phyloP scores from a whole-genome alignment of 2,797 vertebrate genomes.

The Semaprochilodus insignis region DNA sequence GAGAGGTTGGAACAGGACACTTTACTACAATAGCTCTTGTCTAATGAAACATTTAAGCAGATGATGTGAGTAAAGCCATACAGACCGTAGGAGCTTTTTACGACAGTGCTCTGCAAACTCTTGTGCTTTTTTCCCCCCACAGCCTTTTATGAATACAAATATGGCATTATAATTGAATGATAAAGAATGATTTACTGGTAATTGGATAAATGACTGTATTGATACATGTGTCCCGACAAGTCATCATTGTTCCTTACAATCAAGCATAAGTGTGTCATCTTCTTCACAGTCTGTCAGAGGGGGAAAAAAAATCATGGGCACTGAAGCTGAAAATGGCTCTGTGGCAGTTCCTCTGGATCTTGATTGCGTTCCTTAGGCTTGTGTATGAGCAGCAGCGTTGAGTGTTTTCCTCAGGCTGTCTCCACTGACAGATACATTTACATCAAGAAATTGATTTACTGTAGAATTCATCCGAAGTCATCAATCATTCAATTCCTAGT shows the following conservation, averaged over 20 bases:
- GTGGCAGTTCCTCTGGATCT: constrained; percentile 15
- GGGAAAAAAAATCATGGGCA: constrained; percentile 41
- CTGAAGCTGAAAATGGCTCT: constrained; percentile 56
- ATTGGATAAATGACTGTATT: constrained; percentile 49
- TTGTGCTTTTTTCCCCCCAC: background rate
- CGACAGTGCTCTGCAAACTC: background rate
- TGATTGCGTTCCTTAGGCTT: constrained; percentile 40
- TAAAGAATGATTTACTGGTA: constrained; percentile 32
- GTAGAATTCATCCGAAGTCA: constrained; percentile 42
- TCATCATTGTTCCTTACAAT: constrained; percentile 43
- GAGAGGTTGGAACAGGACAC: background rate
- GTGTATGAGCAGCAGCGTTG: constrained; percentile 29
- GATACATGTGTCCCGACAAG: constrained; percentile 52
- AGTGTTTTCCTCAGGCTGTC: constrained; percentile 38
- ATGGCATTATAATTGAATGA: constrained; percentile 38
- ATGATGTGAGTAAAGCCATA: background rate
- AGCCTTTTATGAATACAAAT: constrained; percentile 39
- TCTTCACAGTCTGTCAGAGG: constrained; percentile 29
- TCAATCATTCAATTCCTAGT: constrained; percentile 39
- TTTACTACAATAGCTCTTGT: background rate
- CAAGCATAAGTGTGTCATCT: constrained; percentile 23
- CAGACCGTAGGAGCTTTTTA: background rate
- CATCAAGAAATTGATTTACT: constrained; percentile 52
- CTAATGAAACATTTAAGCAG: background rate
- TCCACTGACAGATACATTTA: constrained; percentile 46